phyloP scores from a whole-genome alignment of 1,140 invertebrate species.

The Chionoecetes opilio region DNA sequence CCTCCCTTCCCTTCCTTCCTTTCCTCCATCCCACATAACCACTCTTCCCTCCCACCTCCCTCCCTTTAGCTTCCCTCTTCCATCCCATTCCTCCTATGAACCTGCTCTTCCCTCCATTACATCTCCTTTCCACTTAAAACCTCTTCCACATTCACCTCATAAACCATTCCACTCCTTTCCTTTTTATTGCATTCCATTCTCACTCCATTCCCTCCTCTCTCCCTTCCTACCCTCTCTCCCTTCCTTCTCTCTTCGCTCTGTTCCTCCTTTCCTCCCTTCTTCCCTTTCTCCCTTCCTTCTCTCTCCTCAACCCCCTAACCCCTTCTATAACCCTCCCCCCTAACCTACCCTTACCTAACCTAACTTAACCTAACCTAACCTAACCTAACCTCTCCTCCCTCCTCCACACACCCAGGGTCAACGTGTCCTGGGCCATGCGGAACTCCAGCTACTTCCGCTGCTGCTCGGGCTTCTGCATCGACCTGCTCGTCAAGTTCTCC shows the following conservation, averaged over 20 bases:
- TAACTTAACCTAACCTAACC: neutral
- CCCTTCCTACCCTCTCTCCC: neutral
- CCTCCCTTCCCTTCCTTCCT: neutral
- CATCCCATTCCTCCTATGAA: neutral
- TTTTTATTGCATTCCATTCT: neutral
- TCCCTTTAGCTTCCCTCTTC: neutral
- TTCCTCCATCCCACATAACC: neutral
- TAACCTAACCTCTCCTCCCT: neutral
- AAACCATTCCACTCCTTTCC: neutral
- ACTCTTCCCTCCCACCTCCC: neutral
- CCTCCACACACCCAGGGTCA: slow-evolving; percentile 87
- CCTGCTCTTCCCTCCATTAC: neutral
- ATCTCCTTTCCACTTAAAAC: neutral
- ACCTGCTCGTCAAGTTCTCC: slow-evolving; percentile 91
- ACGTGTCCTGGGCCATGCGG: slow-evolving; percentile 89
- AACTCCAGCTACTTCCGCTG: slow-evolving; percentile 95
- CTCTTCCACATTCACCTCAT: neutral
- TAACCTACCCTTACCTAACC: neutral
- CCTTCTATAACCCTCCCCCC: neutral
- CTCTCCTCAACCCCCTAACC: neutral
- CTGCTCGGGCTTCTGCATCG: slow-evolving; percentile 99
- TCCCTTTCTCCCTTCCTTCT: too few relatives aligned
- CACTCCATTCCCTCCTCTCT: neutral
- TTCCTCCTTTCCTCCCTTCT: neutral
- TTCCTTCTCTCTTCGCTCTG: neutral